Conservation (phyloP, 2,797 vertebrate species). For the Lagorchestes hirsutus region DNA sequence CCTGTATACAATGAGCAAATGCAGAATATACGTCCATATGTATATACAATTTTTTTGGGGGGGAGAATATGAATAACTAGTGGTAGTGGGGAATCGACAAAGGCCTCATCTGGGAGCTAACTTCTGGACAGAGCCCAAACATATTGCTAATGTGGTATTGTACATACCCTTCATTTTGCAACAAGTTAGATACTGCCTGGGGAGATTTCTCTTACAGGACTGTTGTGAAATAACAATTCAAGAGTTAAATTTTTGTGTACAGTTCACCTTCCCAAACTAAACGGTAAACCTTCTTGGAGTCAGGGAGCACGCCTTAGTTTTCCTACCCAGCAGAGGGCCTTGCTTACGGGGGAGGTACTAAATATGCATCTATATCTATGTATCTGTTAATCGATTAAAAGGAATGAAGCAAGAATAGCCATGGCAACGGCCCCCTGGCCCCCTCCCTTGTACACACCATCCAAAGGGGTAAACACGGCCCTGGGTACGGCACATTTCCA, state of each 20-base stretch:
- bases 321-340: neutral
- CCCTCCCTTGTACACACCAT: too few relatives aligned
- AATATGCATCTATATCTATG: neutral
- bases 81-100: neutral
- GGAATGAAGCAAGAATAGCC: neutral
- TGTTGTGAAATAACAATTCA: neutral
- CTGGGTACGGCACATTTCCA: neutral
- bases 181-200: neutral
- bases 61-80: neutral
- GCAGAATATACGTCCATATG: neutral
- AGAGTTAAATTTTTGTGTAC: neutral
- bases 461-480: neutral
- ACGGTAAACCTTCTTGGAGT: neutral
- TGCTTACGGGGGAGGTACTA: neutral
- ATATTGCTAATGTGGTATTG: neutral
- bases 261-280: neutral
- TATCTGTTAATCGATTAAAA: neutral
- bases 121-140: neutral
- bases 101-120: neutral
- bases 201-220: neutral
- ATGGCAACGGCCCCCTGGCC: neutral
- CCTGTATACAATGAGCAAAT: neutral
- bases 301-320: neutral
- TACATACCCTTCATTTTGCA: neutral
- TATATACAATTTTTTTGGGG: neutral